phyloP scores from a whole-genome alignment of 2,797 vertebrate species.

The Dendrocincla fuliginosa region DNA sequence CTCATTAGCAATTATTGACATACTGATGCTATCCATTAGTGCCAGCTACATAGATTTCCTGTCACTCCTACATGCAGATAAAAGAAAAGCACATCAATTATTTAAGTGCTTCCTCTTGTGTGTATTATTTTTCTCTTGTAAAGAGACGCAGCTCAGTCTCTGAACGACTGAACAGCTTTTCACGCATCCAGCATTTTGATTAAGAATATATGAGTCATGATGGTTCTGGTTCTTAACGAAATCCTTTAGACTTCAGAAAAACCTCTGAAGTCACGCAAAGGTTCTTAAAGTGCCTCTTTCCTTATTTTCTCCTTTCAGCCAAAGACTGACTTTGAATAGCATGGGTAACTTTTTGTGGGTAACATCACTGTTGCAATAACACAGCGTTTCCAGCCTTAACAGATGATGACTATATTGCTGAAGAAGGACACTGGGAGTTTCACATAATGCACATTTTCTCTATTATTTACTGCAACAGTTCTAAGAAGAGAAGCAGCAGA shows the following conservation, averaged over 20 bases:
- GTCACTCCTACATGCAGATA: slow-evolving; percentile 16
- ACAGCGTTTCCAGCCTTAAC: not conserved
- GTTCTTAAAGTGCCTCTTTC: slow-evolving; percentile 7
- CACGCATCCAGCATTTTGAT: slow-evolving; percentile 35
- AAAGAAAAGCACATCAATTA: slow-evolving; percentile 60
- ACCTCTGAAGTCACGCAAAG: slow-evolving; percentile 29
- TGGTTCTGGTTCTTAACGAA: slow-evolving; percentile 32
- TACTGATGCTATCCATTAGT: slow-evolving; percentile 52
- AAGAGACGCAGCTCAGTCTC: slow-evolving; percentile 3
- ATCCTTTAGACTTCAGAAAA: slow-evolving; percentile 15
- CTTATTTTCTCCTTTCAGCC: not conserved
- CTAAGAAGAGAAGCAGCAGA: not conserved
- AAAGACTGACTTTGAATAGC: not conserved
- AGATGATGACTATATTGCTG: not conserved
- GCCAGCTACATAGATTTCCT: slow-evolving; percentile 57
- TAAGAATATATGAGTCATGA: slow-evolving; percentile 43
- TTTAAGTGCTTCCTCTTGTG: slow-evolving; percentile 36
- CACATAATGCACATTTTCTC: not conserved
- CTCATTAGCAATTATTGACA: slow-evolving; percentile 53
- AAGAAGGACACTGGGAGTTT: not conserved
- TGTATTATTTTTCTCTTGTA: slow-evolving; percentile 59
- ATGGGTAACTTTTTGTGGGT: not conserved
- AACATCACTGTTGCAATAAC: not conserved
- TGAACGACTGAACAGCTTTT: not conserved
- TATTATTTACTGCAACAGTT: not conserved